Base-by-base conservation (phyloP, 53 echinoderm and acorn worm genomes). In the Echinarachnius parma region DNA sequence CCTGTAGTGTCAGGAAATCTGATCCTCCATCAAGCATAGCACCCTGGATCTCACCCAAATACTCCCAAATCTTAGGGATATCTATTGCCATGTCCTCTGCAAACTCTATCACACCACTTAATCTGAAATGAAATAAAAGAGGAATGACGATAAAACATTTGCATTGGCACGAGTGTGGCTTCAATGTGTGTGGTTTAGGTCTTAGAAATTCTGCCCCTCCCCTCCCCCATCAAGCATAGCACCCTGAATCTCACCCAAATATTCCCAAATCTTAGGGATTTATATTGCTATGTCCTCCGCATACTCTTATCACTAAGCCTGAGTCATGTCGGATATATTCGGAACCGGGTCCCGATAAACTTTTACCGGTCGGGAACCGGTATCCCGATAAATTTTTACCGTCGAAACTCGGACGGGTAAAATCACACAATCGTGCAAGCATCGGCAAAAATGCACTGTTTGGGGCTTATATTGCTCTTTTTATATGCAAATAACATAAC, bases 71-170 rank as follows among this genome's bases (percentile, higher is more conserved):
- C 48, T 84, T 46, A 9, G 87, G 96, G 66, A 91, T 80, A 69
- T 87, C 87, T 46, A 90, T 85, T 23, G 87, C 96, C 90, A 95
- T 90, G 65, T 95, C 90, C 8, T 95, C 96, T 8, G 87, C 96
- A 72, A 79, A 87, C 30, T 84, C 78, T 52, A 95, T 46, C 28
- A 87, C 64, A 35, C 80, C 90, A 13, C 77, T 77, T 8, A 90
- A 66, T 32, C 94, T 89, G 79, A 3, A 33, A 25, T 33, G 20
- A 30, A 62, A 37, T 23, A 4, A 26, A n/a, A n/a, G n/a, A n/a
- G n/a, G n/a, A n/a, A n/a, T n/a, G n/a, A n/a, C n/a, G n/a, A n/a
- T n/a, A n/a, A n/a, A n/a, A n/a, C n/a, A n/a, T n/a, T n/a, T n/a
- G n/a, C n/a, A n/a, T n/a, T n/a, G n/a, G n/a, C n/a, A n/a, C n/a